Base-by-base conservation (phyloP, 2,888 invertebrate genomes). In the Oxytorus armatus region DNA sequence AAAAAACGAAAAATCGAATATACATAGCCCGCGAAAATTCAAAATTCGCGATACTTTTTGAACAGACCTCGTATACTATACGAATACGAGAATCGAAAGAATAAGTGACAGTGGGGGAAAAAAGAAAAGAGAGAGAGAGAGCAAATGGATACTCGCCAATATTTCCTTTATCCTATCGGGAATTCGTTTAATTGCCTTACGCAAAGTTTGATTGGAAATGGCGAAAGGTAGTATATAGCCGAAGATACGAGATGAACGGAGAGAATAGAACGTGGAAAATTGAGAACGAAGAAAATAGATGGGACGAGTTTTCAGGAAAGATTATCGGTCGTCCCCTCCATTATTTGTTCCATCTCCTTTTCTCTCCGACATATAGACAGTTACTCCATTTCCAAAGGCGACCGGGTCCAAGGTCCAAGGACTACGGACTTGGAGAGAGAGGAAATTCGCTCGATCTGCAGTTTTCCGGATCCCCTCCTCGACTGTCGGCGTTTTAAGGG, bases 141-240 rank as follows among this genome's bases (percentile, higher is more conserved):
- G 29, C 3, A 10, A 51, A 25, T 10, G 25, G n/a, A 51, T 75
- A 44, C 33, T 75, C 55, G 55, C 36, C 72, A 23, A 55, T 59
- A 59, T 70, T 44, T 66, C 66, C 36, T 55, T 25, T 51, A 18
- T 68, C 33, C 61, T 42, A 65, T 16, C 44, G n/a, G 55, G 63
- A 78, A 78, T 72, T 23, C 70, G 61, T 70, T 75, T 66, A 75
- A 81, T 81, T 75, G 75, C 72, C 63, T 72, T 51, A 33, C 53
- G 49, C 14, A 61, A 72, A 78, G 65, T 78, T 81, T 75, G 75
- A 81, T 81, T 78, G 78, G 66, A 78, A 78, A 81, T 68, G 55
- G 57, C 14, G 39, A 63, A 61, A 11, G 61, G 25, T 59, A 47
- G 4, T 44, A n/a, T 1, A 39, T 39, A 5, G n/a, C 10, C 3